Evolutionary conservation across 2,888 invertebrate genomes (phyloP), one percentile per base, ranked within the genome.

Genomic region (Loripinus fragilis): DNA sequence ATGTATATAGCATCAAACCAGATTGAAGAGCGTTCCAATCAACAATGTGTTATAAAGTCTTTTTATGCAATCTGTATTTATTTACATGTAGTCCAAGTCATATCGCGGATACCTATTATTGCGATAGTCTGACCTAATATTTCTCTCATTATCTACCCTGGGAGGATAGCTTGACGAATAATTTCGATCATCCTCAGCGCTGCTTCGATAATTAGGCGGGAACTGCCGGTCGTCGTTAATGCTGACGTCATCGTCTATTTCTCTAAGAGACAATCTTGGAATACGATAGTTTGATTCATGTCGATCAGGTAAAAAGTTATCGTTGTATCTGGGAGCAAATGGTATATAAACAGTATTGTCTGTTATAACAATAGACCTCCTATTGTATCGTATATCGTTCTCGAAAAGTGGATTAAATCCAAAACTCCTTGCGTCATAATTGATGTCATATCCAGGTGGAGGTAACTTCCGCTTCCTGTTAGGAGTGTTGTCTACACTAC

Each of bases 261-360:
- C 60, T 33, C 28, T 60, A 17, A 60, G 30, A 5, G 60, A 60
- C 60, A 60, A 20, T 20, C 60, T 60, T 17, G 60, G 60, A 23
- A n/a, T n/a, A 23, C 12, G 23, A 12, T 60, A 23, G 2, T 33
- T 20, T 8, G 30, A 10, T 5, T 33, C 30, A 3, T 5, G 8
- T 60, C 28, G 25, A 33, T 60, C 60, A 60, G 33, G 1, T 17
- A 12, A 1, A 60, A 33, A 1, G 33, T 3, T 3, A 20, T 60
- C n/a, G 33, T 2, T 33, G 33, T 17, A 30, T 5, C 60, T 60
- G 1, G 60, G 60, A 17, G 60, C 10, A 28, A 33, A 60, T 33
- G 60, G 60, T 60, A 60, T 60, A 60, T 33, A 60, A 17, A 60
- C 33, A 2, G 60, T 60, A 33, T 60, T 60, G 3, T 60, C 60